Conservation (phyloP, 1,140 invertebrate species). For the Calephelis nemesis region DNA sequence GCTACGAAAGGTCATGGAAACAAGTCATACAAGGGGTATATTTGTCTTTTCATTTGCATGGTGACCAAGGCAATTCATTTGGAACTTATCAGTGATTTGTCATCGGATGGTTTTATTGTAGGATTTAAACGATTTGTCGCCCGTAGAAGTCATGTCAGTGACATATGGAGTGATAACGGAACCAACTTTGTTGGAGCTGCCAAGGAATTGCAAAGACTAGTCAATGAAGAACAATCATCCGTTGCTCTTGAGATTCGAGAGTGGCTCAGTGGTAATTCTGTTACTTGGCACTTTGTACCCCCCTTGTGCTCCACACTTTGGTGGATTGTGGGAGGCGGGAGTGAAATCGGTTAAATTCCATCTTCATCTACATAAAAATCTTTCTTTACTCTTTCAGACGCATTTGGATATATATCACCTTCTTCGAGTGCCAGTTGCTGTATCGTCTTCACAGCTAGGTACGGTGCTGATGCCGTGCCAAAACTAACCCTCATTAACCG, state of each 20-base stretch:
- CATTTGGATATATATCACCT: neutral
- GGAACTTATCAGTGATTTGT: neutral
- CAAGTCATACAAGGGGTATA: neutral
- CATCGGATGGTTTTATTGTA: neutral
- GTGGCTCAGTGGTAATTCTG: neutral
- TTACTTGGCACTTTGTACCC: neutral
- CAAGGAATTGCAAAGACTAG: neutral
- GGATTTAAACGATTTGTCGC: constrained; percentile 6
- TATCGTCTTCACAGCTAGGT: constrained; percentile 19
- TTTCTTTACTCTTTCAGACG: constrained; percentile 23
- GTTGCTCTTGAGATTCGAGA: neutral
- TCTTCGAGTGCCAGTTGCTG: constrained; percentile 11
- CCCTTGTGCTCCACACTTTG: neutral
- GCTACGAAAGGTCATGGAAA: neutral
- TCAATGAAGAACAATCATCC: neutral
- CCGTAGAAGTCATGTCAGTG: neutral
- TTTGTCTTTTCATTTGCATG: constrained; percentile 12
- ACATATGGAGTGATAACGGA: constrained; percentile 8
- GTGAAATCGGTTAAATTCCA: neutral
- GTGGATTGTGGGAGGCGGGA: neutral
- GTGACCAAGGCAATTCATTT: constrained; percentile 3
- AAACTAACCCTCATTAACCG: constrained; percentile 9
- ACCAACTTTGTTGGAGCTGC: constrained; percentile 15
- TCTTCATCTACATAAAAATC: constrained; percentile 29
- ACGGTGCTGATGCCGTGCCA: constrained; percentile 18